Evolutionary conservation across 2,888 invertebrate species (phyloP).

Genomic region (Lepidochitona cinerea): DNA sequence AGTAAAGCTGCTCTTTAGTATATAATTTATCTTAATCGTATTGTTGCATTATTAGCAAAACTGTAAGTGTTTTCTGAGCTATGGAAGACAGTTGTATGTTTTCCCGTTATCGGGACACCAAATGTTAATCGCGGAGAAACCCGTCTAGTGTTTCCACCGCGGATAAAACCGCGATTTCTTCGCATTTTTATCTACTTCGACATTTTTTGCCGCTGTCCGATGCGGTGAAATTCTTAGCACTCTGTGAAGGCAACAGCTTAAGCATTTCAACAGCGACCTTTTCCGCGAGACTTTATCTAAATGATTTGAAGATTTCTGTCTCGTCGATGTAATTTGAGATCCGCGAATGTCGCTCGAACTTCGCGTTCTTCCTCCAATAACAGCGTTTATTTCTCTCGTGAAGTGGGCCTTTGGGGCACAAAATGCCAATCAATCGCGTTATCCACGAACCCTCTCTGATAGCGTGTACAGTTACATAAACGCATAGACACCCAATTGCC

Average conservation of each 20-base stretch:
- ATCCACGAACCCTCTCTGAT: too few relatives aligned
- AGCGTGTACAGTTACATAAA: too few relatives aligned
- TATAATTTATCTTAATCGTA: too few relatives aligned
- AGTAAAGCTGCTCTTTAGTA: too few relatives aligned
- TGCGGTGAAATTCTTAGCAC: neutral
- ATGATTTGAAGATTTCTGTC: constrained; percentile 6
- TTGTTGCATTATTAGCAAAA: too few relatives aligned
- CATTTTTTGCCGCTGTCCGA: neutral
- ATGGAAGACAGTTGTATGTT: neutral
- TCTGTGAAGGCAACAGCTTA: neutral
- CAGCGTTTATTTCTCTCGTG: neutral
- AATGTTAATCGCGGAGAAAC: neutral
- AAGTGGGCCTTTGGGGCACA: neutral
- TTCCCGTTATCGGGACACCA: neutral
- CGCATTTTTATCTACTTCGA: neutral
- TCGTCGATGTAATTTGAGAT: neutral
- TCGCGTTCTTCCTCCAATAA: neutral
- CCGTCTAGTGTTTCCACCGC: neutral
- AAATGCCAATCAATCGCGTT: neutral
- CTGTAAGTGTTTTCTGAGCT: too few relatives aligned
- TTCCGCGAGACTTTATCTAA: constrained; percentile 4
- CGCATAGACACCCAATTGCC: too few relatives aligned
- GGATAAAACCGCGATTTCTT: neutral
- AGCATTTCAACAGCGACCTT: constrained; percentile 1
- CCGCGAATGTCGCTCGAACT: neutral